These are phyloP conservation scores for Mastigias papua DNA, from an alignment of 30 jellyfish, hydroid and myxozoan genomes.

Conservation along the genomic window DNA sequence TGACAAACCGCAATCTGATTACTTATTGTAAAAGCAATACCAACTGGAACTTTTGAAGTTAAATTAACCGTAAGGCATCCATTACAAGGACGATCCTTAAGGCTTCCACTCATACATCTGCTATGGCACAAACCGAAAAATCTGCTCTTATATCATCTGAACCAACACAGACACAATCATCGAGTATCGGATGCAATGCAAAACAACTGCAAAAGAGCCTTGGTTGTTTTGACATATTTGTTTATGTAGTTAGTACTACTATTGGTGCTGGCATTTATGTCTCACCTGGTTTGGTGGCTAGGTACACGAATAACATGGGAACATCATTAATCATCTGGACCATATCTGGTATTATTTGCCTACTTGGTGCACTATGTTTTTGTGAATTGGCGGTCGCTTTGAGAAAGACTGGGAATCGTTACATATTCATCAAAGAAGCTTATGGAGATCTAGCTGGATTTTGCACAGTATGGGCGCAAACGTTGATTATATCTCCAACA, in stretches of 20 bases:
- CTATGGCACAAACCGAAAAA: too few relatives aligned
- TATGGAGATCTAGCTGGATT: slow-evolving; percentile 34
- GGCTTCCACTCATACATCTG: too few relatives aligned
- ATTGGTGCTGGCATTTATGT: slow-evolving; percentile 79
- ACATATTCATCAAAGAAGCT: slow-evolving; percentile 35
- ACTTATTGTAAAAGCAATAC: too few relatives aligned
- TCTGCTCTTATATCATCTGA: too few relatives aligned
- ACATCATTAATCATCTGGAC: slow-evolving; percentile 56
- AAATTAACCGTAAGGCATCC: too few relatives aligned
- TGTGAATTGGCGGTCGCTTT: slow-evolving; percentile 52
- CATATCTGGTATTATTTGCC: slow-evolving; percentile 40
- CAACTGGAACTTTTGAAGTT: too few relatives aligned
- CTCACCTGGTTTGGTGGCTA: slow-evolving; percentile 69
- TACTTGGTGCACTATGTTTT: slow-evolving; percentile 57
- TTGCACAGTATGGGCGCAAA: not conserved
- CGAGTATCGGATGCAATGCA: not conserved
- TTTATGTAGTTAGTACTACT: slow-evolving; percentile 41
- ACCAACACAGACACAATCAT: too few relatives aligned
- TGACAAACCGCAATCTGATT: too few relatives aligned
- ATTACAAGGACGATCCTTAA: too few relatives aligned
- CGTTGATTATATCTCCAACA: not conserved
- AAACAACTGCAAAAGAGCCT: slow-evolving; percentile 19
- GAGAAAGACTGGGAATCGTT: slow-evolving; percentile 59
- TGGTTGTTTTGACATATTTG: slow-evolving; percentile 52
- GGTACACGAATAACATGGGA: slow-evolving; percentile 44